phyloP scores from a whole-genome alignment of 2,888 invertebrate species.

The Sesamia inferens region DNA sequence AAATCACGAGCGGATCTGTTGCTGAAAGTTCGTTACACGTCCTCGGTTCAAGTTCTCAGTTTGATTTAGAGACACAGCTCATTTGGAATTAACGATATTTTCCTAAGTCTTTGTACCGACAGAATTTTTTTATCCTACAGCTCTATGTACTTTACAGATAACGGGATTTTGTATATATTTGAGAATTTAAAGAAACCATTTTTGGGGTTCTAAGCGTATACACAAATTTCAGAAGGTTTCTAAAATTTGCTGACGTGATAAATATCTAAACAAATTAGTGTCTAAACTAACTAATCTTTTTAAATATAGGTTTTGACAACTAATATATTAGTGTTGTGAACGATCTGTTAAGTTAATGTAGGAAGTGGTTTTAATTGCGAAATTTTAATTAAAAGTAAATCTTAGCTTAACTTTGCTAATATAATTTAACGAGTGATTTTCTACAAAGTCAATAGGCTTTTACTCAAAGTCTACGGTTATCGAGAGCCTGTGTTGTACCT shows the following conservation, averaged over 20 bases:
- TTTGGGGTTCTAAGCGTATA: neutral
- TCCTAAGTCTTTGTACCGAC: slow-evolving; percentile 27
- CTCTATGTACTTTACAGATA: neutral
- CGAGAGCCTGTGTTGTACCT: slow-evolving; percentile 22
- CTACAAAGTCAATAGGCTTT: slow-evolving; percentile 37
- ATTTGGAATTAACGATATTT: slow-evolving; percentile 45
- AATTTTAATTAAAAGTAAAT: slow-evolving; percentile 48
- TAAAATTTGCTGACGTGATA: neutral
- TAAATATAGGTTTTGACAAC: neutral
- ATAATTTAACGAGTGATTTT: slow-evolving; percentile 45
- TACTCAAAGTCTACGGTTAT: slow-evolving; percentile 40
- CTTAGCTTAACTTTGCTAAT: slow-evolving; percentile 24
- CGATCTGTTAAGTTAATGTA: slow-evolving; percentile 10
- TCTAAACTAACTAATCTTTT: neutral
- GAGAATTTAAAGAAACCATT: neutral
- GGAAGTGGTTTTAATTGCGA: slow-evolving; percentile 8
- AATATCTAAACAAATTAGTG: neutral
- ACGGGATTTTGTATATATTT: neutral
- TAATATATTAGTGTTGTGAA: slow-evolving; percentile 20
- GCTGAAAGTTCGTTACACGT: slow-evolving; percentile 49
- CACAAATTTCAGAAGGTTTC: neutral
- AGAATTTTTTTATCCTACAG: slow-evolving; percentile 9
- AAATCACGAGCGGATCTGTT: slow-evolving; percentile 56
- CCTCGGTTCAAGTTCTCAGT: slow-evolving; percentile 46
- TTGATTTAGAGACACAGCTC: slow-evolving; percentile 52